Evolutionary conservation across 1,140 invertebrate genomes (phyloP), one percentile per base, ranked within the genome.

Genomic region (Apolygus lucorum): DNA sequence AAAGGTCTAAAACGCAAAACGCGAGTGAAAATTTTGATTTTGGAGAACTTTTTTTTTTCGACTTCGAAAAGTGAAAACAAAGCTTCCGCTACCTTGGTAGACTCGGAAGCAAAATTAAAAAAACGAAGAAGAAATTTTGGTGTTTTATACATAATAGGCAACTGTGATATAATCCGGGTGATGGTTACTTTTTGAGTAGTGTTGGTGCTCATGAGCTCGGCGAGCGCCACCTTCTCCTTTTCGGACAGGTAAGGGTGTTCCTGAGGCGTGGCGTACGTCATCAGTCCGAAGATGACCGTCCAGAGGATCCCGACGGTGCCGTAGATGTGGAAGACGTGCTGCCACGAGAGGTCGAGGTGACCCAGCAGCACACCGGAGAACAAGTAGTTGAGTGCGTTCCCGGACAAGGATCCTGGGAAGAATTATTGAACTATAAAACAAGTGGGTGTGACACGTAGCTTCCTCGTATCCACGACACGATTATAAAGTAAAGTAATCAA

Each of bases 251-350:
- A 84, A 0, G 88, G 87, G 78, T 91, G 88, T 27, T 84, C 80
- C 49, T 82, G 82, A 8, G 94, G 94, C 71, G 87, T 85, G 72
- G 84, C 88, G 79, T 88, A 90, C 78, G 88, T 89, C 22, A 89
- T 75, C 14, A 88, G 66, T 1, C 85, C 81, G 84, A 88, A 78
- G 0, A 83, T 52, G 0, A 74, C 28, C 49, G 79, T 79, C 69
- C 75, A 77, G 0, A 80, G 2, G 0, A 84, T 17, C 26, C 81
- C 82, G 1, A 79, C 62, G 24, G 75, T 73, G 73, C 87, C 87
- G 74, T 84, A 83, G 0, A 79, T 72, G 77, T 84, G 85, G 73
- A 84, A 86, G 0, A 81, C 78, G 0, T 79, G 77, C 0, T 82
- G 80, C 84, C 84, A 86, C 1, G 21, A 42, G 1, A 82, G 82